A percentile compares a stretch with the other conserved stretches of the same genome.
phyloP scores from a whole-genome alignment of 2,113 vertebrate genomes.

The Trogon melanurus region DNA sequence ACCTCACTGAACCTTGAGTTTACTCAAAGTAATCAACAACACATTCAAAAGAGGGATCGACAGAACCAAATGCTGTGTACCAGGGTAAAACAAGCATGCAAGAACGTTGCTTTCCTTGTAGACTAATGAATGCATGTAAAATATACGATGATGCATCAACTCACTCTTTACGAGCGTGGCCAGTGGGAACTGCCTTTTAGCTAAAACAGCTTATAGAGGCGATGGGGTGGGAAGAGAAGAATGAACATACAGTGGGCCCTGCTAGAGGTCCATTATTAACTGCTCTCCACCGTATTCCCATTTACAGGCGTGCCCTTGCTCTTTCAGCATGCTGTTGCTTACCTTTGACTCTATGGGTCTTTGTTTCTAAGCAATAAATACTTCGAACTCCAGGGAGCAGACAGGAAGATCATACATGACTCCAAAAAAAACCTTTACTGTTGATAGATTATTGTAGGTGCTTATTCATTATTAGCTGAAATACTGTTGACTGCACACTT shows the following conservation, averaged over 20 bases:
- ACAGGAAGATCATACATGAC: slow-evolving; percentile 71
- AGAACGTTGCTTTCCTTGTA: background rate
- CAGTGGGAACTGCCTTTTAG: background rate
- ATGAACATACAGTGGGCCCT: background rate
- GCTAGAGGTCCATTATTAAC: background rate
- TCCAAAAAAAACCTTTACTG: slow-evolving; percentile 55
- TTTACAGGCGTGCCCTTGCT: slow-evolving; percentile 30
- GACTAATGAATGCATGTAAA: background rate
- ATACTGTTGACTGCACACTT: slow-evolving; percentile 58
- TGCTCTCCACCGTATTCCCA: background rate
- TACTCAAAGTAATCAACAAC: background rate
- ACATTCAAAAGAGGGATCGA: background rate
- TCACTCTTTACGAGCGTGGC: background rate
- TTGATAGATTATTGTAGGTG: slow-evolving; percentile 67
- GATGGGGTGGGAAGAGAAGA: background rate
- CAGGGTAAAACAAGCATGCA: background rate
- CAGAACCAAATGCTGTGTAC: background rate
- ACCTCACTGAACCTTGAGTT: background rate
- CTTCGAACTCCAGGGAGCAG: slow-evolving; percentile 41
- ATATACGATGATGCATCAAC: background rate
- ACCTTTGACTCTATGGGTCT: slow-evolving; percentile 72
- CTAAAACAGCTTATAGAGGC: background rate
- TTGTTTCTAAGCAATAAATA: slow-evolving; percentile 78
- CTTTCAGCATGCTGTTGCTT: slow-evolving; percentile 48
- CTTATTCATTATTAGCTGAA: slow-evolving; percentile 66